Evolutionary conservation across 2,113 vertebrate genomes (phyloP).

Genomic region (Seriola quinqueradiata): DNA sequence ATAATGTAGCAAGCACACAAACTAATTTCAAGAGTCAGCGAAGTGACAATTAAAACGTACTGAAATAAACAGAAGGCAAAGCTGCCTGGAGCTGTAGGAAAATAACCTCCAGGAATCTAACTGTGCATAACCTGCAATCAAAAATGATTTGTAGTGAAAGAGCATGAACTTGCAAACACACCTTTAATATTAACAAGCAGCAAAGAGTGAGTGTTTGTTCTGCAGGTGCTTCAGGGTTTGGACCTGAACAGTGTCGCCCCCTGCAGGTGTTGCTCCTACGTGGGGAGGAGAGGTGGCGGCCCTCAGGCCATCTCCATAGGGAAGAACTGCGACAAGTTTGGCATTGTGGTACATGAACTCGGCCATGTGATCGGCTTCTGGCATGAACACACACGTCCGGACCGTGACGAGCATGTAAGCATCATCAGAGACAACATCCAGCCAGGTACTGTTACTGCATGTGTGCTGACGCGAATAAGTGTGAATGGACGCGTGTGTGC

Average conservation of each 20-base stretch:
- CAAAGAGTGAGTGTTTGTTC: neutral
- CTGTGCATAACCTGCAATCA: too few relatives aligned
- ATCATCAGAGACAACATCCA: slow-evolving; percentile 99
- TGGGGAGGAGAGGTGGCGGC: slow-evolving; percentile 94
- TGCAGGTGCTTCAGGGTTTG: neutral
- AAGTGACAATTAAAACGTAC: too few relatives aligned
- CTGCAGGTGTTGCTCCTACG: slow-evolving; percentile 96
- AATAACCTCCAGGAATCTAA: neutral
- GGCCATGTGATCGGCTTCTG: slow-evolving; percentile 99
- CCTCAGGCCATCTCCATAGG: slow-evolving; percentile 98
- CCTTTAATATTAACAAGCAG: neutral
- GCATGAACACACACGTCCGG: slow-evolving; percentile 97
- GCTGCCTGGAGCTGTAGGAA: neutral
- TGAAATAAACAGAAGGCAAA: neutral
- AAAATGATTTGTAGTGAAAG: neutral
- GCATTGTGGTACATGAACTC: slow-evolving; percentile 97
- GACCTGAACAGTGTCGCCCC: slow-evolving; percentile 10
- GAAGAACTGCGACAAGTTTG: slow-evolving; percentile 99
- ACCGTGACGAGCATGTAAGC: slow-evolving; percentile 95
- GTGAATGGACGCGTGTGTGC: neutral
- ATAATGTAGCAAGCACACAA: too few relatives aligned
- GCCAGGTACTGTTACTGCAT: slow-evolving; percentile 84
- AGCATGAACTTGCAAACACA: neutral
- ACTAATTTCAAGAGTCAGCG: too few relatives aligned
- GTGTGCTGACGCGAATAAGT: neutral